Evolutionary conservation across 2,797 vertebrate genomes (phyloP).

Genomic region (Intellagama lesueurii): DNA sequence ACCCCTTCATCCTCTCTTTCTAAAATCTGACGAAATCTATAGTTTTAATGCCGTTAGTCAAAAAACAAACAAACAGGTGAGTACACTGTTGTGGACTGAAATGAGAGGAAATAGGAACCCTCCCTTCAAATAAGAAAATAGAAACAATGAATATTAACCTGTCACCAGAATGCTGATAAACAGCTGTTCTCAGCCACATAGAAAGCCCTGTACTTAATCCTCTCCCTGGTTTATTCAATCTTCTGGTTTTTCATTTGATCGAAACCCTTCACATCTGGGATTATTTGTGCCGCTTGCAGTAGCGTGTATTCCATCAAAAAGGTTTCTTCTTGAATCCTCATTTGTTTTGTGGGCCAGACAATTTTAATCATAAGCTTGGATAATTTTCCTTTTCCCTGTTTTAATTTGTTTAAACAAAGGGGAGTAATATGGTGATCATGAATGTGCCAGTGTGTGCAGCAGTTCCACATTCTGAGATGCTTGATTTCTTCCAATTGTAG

Average conservation of each 20-base stretch:
- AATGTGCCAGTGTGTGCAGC: not conserved
- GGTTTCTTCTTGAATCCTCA: constrained; percentile 43
- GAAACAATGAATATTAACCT: constrained; percentile 70
- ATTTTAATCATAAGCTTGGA: constrained; percentile 68
- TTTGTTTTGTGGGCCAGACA: constrained; percentile 56
- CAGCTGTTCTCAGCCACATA: constrained; percentile 66
- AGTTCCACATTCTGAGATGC: not conserved
- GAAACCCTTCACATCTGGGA: constrained; percentile 51
- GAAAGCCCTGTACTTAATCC: constrained; percentile 66
- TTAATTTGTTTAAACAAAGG: constrained; percentile 39
- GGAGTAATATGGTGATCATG: constrained; percentile 1
- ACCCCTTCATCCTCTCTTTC: not conserved
- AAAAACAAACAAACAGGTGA: accelerated
- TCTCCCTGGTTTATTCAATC: constrained; percentile 63
- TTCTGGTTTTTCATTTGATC: constrained; percentile 67
- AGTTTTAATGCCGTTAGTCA: not conserved
- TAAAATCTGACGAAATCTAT: constrained; percentile 6
- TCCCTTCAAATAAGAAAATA: constrained; percentile 57
- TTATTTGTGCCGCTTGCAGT: constrained; percentile 64
- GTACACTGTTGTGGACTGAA: constrained; percentile 7
- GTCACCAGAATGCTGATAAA: constrained; percentile 68
- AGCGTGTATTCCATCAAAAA: constrained; percentile 26
- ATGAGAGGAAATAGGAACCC: constrained; percentile 45
- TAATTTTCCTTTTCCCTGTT: constrained; percentile 50
- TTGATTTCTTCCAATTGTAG: not conserved